Conservation (phyloP, 2,113 vertebrate genomes). For the Marcusenius ussheri region DNA sequence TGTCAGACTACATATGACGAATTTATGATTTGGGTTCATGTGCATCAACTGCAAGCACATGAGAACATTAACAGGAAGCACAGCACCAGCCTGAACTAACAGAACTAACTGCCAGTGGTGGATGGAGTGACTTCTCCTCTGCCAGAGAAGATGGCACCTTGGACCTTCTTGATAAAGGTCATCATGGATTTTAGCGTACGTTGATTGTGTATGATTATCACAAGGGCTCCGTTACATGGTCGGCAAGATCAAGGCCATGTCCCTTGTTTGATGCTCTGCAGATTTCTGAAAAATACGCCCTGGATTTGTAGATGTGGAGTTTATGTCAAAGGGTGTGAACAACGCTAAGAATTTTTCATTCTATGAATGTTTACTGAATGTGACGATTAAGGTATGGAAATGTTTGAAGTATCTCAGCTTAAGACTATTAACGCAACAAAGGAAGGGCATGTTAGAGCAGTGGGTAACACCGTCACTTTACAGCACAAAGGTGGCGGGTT, state of each 20-base stretch:
- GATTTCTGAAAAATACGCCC: not conserved
- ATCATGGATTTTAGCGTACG: not conserved
- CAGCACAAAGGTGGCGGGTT: not conserved
- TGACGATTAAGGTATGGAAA: not conserved
- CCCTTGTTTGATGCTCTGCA: not conserved
- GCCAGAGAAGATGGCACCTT: not conserved
- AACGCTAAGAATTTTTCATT: not conserved
- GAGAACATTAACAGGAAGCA: not conserved
- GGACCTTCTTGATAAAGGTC: not conserved
- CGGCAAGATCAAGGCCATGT: not conserved
- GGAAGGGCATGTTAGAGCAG: not conserved
- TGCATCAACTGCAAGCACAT: not conserved
- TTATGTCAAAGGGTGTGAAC: not conserved
- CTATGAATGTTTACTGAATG: not conserved
- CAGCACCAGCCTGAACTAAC: not conserved
- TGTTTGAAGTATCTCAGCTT: not conserved
- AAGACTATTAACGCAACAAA: not conserved
- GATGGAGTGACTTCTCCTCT: not conserved
- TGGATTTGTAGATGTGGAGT: not conserved
- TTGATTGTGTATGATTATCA: not conserved
- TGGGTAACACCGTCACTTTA: not conserved
- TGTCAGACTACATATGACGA: not conserved
- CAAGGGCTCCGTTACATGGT: not conserved
- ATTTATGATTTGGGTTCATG: not conserved
- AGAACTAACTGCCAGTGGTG: not conserved